Evolutionary conservation across 2,113 vertebrate species (phyloP), one percentile per base, ranked within the genome.

Genomic region (Malurus elegans): DNA sequence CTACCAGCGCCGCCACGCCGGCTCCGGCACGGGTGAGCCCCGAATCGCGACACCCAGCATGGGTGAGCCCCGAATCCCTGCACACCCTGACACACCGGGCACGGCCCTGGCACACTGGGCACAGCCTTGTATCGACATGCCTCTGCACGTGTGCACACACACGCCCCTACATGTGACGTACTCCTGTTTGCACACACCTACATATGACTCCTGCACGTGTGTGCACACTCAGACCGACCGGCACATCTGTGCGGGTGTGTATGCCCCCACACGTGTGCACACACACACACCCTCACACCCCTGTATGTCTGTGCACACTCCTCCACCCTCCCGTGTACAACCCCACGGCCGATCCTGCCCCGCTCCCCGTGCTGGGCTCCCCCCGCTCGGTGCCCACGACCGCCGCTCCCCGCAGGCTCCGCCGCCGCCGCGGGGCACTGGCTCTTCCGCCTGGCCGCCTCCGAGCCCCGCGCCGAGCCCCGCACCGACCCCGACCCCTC

Each of bases 1-100:
- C 96, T 99, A 99, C 97, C 99, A 99, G 97, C 98, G 98, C 78
- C 97, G 98, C n/a, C 98, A 98, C 70, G 97, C 98, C 95, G 98
- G 98, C 95, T 98, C 98, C 8, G 20, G 97, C 95, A 97, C 98
- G 98, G 99, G 99, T 99, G 65, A 97, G 93, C 29, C 38, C 23
- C n/a, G 8, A 12, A n/a, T 13, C 23, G 13, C 56, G 2, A 38
- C 38, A 11, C 15, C 8, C 0, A 20, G 24, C 75, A 34, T 2
- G 47, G 47, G 47, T 21, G 47, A 23, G 18, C 18, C 38, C 34
- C 58, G 18, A 18, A 61, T 9, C 36, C 13, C 38, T 31, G 26
- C 61, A 12, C 60, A 21, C 38, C 45, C 45, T 45, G 42, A 17
- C 29, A 24, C 64, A 6, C 14, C 36, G 19, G 9, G 1, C 44